These are phyloP conservation scores for Lutjanus argentimaculatus DNA, from an alignment of 2,797 vertebrate genomes.

Conservation along the genomic window DNA sequence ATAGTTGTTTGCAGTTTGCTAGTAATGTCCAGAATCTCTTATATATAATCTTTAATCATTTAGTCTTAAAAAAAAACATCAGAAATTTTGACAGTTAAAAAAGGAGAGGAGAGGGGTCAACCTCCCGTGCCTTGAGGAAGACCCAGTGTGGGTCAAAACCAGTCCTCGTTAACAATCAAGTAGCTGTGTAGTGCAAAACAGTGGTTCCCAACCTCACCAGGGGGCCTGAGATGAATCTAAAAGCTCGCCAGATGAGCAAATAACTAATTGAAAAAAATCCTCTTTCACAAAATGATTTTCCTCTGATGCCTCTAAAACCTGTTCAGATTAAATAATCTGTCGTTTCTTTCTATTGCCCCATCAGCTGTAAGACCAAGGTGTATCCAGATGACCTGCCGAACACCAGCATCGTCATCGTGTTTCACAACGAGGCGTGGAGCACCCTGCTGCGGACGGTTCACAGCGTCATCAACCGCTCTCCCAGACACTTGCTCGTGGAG, in stretches of 20 bases:
- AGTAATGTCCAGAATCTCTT: too few species aligned
- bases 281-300: background rate
- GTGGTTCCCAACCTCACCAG: background rate
- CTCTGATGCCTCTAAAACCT: background rate
- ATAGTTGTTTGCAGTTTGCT: too few species aligned
- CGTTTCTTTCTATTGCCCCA: background rate
- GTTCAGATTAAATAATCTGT: background rate
- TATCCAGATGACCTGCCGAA: conserved; percentile 93
- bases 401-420: conserved; percentile 98
- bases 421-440: conserved; percentile 99
- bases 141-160: too few species aligned
- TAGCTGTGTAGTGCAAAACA: background rate
- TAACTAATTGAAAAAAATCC: too few species aligned
- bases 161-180: too few species aligned
- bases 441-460: conserved; percentile 95
- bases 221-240: too few species aligned
- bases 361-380: conserved; percentile 95
- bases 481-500: conserved; percentile 91
- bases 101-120: too few species aligned
- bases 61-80: too few species aligned
- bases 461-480: conserved; percentile 94
- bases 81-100: too few species aligned
- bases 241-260: too few species aligned
- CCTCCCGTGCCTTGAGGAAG: too few species aligned
- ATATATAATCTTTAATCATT: too few species aligned